These are phyloP conservation scores for Glaucopsyche alexis DNA, from an alignment of 2,888 invertebrate genomes.

Conservation along the genomic window DNA sequence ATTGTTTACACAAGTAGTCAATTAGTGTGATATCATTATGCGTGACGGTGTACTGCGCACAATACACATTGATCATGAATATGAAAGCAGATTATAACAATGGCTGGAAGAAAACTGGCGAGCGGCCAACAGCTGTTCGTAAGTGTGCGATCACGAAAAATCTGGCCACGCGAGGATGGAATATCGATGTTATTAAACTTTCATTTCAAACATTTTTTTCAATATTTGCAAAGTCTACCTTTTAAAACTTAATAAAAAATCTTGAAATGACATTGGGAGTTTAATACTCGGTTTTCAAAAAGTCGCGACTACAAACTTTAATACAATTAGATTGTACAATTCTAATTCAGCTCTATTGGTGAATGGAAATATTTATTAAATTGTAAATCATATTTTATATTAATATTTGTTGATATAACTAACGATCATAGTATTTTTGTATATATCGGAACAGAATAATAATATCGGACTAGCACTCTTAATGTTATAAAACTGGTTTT, in stretches of 20 bases:
- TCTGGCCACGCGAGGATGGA: slow-evolving; percentile 45
- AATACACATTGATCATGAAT: slow-evolving; percentile 50
- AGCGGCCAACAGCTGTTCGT: slow-evolving; percentile 51
- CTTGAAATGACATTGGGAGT: background rate
- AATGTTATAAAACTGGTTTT: too few relatives aligned
- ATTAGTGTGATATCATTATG: slow-evolving; percentile 21
- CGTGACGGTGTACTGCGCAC: slow-evolving; percentile 9
- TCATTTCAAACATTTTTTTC: slow-evolving; percentile 71
- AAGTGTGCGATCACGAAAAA: slow-evolving; percentile 50
- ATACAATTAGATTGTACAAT: too few relatives aligned
- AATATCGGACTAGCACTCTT: too few relatives aligned
- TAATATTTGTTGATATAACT: too few relatives aligned
- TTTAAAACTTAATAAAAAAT: background rate
- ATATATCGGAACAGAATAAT: too few relatives aligned
- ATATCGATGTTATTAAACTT: slow-evolving; percentile 66
- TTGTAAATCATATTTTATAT: too few relatives aligned
- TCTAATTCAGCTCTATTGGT: too few relatives aligned
- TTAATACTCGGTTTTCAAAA: too few relatives aligned
- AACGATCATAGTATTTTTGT: too few relatives aligned
- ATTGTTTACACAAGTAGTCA: slow-evolving; percentile 26
- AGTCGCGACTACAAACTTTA: too few relatives aligned
- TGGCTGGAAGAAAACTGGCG: slow-evolving; percentile 56
- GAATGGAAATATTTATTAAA: too few relatives aligned
- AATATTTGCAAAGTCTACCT: slow-evolving; percentile 26
- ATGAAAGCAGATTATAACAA: slow-evolving; percentile 51